Evolutionary conservation across 2,888 invertebrate species (phyloP).

Genomic region (Amphipyra berbera): DNA sequence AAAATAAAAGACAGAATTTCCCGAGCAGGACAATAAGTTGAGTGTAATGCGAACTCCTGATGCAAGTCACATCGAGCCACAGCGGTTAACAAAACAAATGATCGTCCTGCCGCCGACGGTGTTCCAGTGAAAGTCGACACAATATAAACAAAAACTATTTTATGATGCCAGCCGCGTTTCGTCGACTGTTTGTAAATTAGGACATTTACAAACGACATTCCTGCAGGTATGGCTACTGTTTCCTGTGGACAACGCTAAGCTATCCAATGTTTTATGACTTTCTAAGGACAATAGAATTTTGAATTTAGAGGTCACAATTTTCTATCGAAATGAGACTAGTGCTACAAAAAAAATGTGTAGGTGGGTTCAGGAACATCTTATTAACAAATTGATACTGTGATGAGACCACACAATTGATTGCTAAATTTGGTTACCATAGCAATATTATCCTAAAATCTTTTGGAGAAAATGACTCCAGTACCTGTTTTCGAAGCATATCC

Average conservation of each 20-base stretch:
- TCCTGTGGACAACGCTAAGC: slow-evolving; percentile 53
- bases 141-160: slow-evolving; percentile 66
- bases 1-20: not conserved
- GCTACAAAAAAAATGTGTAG: too few species aligned
- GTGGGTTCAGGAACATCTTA: too few species aligned
- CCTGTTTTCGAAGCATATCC: too few species aligned
- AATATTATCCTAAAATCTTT: too few species aligned
- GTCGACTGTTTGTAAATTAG: slow-evolving; percentile 64
- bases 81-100: slow-evolving; percentile 54
- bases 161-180: slow-evolving; percentile 59
- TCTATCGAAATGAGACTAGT: too few species aligned
- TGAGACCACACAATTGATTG: too few species aligned
- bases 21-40: slow-evolving; percentile 3
- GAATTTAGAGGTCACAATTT: not conserved
- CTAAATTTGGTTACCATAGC: too few species aligned
- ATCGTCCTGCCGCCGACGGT: slow-evolving; percentile 57
- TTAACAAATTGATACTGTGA: too few species aligned
- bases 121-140: slow-evolving; percentile 68
- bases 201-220: slow-evolving; percentile 64
- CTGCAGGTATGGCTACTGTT: slow-evolving; percentile 60
- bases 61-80: slow-evolving; percentile 58
- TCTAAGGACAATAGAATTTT: slow-evolving; percentile 8
- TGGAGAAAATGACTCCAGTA: too few species aligned
- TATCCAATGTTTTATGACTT: slow-evolving; percentile 27
- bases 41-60: slow-evolving; percentile 34